Evolutionary conservation across 2,113 vertebrate genomes (phyloP), one percentile per base, ranked within the genome.

Genomic region (Myocastor coypus): DNA sequence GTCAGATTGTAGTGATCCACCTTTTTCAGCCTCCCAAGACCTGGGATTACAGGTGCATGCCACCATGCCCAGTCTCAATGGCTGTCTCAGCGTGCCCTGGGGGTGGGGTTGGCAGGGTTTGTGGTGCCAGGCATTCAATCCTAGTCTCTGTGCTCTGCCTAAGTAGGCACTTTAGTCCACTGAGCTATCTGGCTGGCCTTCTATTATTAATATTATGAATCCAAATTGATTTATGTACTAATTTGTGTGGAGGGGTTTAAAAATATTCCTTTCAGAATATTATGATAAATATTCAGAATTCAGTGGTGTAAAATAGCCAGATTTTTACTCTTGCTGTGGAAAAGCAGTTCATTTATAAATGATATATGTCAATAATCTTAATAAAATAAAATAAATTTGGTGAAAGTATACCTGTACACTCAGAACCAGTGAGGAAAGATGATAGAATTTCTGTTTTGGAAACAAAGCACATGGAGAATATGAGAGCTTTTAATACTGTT

Each of bases 301-400:
- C 63, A 50, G 17, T 75, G 17, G 13, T 82, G 4, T 61, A 11
- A 69, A 94, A 78, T 26, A 50, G 37, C 32, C 10, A 32, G 22
- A 71, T 96, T 89, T 95, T 92, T 83, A 69, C 61, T 91, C 77
- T 71, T 93, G 12, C 73, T 92, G 73, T 91, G 37, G 46, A 89
- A 86, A 75, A 86, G 30, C 24, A 92, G 37, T 83, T 90, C 32
- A 77, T 7, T 88, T 75, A 64, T 26, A 91, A 92, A 83, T 92
- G 13, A 86, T 91, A 81, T 3, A 0, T 68, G 32, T 78, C 28
- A 91, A 83, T 85, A 92, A 81, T 24, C 57, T 9, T 91, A 66
- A 64, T 75, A 64, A 52, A 78, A 46, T n/a, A 90, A 94, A 87
- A 80, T 92, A 19, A 92, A 84, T 34, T 80, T 75, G 46, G 61